Conservation (phyloP, 35 echinoderm and acorn worm species). For the Patiria miniata region DNA sequence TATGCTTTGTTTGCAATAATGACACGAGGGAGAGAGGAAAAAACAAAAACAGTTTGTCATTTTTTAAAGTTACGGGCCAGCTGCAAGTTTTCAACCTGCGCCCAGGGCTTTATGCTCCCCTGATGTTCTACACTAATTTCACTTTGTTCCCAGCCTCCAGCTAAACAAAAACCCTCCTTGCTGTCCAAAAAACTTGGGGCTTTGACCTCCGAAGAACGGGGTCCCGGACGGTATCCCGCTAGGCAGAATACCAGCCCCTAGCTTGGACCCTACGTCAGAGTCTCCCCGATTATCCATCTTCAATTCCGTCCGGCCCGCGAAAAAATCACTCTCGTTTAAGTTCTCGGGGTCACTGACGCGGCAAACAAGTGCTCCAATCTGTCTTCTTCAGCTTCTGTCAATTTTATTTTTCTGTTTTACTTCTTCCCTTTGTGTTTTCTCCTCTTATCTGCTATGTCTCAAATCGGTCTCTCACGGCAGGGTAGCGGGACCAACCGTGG, state of each 20-base stretch:
- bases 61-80: not conserved
- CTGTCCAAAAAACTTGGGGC: not conserved
- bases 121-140: conserved; percentile 22
- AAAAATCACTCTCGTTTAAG: not conserved
- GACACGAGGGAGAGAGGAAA: too few relatives aligned
- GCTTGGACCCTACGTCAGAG: not conserved
- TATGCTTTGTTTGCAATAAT: too few relatives aligned
- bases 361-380: not conserved
- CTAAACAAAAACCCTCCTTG: not conserved
- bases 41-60: too few relatives aligned
- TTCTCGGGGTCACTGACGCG: conserved; percentile 5
- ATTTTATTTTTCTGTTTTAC: not conserved
- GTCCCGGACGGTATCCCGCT: not conserved
- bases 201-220: conserved; percentile 3
- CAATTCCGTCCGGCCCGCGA: not conserved
- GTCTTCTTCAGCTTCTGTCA: not conserved
- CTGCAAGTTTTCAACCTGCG: conserved; percentile 15
- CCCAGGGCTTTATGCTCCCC: not conserved
- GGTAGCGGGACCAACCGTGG: not conserved
- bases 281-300: not conserved
- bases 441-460: not conserved
- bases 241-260: conserved; percentile 7
- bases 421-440: not conserved
- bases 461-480: conserved; percentile 14
- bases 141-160: not conserved